Conservation (phyloP, 2,888 invertebrate species). For the Crematogaster levior region DNA sequence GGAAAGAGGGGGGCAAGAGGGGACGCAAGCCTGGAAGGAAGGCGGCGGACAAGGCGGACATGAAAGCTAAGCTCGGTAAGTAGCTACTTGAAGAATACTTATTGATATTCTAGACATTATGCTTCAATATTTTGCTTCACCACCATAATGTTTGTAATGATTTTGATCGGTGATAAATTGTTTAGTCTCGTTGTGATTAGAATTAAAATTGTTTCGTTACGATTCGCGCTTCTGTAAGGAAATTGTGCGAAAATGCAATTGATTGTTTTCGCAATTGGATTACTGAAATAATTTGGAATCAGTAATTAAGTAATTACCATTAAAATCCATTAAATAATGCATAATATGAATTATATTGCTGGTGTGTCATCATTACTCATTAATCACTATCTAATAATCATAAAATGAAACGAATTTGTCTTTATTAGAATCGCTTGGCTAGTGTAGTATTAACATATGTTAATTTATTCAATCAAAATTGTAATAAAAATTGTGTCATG, state of each 20-base stretch:
- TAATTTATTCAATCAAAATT: constrained; percentile 28
- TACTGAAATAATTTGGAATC: constrained; percentile 20
- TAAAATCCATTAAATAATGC: constrained; percentile 21
- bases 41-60: constrained; percentile 95
- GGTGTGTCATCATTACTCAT: constrained; percentile 6
- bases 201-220: neutral
- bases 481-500: neutral
- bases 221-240: neutral
- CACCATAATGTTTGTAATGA: neutral
- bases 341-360: constrained; percentile 8
- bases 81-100: neutral
- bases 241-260: neutral
- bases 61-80: constrained; percentile 96
- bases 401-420: constrained; percentile 10
- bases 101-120: neutral
- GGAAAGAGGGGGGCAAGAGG: constrained; percentile 94
- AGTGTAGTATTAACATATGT: neutral
- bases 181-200: neutral
- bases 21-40: constrained; percentile 96
- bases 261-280: neutral
- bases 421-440: neutral
- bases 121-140: neutral
- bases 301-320: constrained; percentile 30
- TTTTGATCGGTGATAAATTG: constrained; percentile 17
- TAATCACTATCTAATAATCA: constrained; percentile 19